Evolutionary conservation across 2,113 vertebrate genomes (phyloP), one percentile per base, ranked within the genome.

Genomic region (Centropus unirufus): DNA sequence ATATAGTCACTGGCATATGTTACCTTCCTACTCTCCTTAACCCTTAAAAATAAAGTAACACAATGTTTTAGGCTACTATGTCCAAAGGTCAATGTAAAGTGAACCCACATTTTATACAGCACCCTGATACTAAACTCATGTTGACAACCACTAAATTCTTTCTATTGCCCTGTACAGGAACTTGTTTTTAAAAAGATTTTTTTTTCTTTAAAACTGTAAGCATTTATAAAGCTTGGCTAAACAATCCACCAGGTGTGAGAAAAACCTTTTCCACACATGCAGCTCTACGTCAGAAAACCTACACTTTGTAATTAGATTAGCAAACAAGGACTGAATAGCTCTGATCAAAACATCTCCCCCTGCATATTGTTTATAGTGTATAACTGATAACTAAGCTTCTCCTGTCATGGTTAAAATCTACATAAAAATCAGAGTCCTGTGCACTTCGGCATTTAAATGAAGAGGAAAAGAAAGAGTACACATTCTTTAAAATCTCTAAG

Each of bases 61-160:
- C 93, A 94, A 61, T 76, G 82, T 97, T 96, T 94, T 69, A 63
- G 96, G 95, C 96, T 97, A 52, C 83, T 73, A 59, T 46, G 96
- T 96, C 96, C 96, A 96, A 97, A 97, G 98, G 97, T 97, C 96
- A 97, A 55, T 87, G 80, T 94, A 97, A 96, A 97, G 94, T 86
- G 94, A 97, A 98, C 97, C 97, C 96, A 92, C 70, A 83, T 91
- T 98, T 98, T 98, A 95, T 94, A 59, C 92, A 87, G 77, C 90
- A 96, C 97, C 97, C 96, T 97, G 94, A 97, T 98, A 92, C 94
- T 97, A 99, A 99, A 99, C 98, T 97, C 83, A 70, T 98, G 97
- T 98, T 99, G 99, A 99, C 99, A 99, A 98, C 98, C 98, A 99
- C 97, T 98, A 98, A 94, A 97, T 97, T 97, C 96, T 97, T 98